These are phyloP conservation scores for Coranthus polyacanthus DNA, from an alignment of 2,797 vertebrate genomes.

Conservation along the genomic window DNA sequence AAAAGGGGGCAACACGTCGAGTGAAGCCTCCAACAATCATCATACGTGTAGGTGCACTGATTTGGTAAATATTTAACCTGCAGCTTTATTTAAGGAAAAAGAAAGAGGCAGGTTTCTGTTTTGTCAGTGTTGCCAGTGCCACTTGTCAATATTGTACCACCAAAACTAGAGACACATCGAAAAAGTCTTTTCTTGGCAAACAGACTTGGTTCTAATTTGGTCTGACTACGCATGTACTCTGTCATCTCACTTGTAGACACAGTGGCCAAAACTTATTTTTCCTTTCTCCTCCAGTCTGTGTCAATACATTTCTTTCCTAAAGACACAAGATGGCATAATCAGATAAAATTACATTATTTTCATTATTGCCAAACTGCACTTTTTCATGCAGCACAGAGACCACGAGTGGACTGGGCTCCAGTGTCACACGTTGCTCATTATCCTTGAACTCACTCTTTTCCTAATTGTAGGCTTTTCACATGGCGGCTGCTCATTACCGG, in stretches of 20 bases:
- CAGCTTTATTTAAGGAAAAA: background rate
- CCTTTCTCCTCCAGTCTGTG: conserved; percentile 19
- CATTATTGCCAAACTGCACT: conserved; percentile 9
- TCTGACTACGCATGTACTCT: conserved; percentile 58
- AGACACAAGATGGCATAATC: conserved; percentile 79
- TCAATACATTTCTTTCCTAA: conserved; percentile 65
- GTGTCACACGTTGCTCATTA: conserved; percentile 61
- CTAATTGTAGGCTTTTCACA: conserved; percentile 65
- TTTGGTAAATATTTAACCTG: background rate
- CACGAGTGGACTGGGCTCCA: conserved; percentile 58
- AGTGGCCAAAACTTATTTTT: conserved; percentile 21
- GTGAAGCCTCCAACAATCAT: background rate
- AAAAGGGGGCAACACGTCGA: background rate
- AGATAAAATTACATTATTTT: conserved; percentile 54
- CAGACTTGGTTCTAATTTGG: conserved; percentile 51
- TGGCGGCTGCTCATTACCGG: conserved; percentile 54
- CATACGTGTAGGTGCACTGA: conserved; percentile 2
- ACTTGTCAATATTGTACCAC: conserved; percentile 51
- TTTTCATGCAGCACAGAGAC: conserved; percentile 27
- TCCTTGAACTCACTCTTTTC: conserved; percentile 55
- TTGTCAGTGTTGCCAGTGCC: conserved; percentile 36
- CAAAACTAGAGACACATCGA: conserved; percentile 53
- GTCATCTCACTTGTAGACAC: conserved; percentile 57
- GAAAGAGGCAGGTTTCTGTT: conserved; percentile 1
- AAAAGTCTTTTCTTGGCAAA: conserved; percentile 52